Conservation (phyloP, 2,888 invertebrate genomes). For the Eupithecia exiguata region DNA sequence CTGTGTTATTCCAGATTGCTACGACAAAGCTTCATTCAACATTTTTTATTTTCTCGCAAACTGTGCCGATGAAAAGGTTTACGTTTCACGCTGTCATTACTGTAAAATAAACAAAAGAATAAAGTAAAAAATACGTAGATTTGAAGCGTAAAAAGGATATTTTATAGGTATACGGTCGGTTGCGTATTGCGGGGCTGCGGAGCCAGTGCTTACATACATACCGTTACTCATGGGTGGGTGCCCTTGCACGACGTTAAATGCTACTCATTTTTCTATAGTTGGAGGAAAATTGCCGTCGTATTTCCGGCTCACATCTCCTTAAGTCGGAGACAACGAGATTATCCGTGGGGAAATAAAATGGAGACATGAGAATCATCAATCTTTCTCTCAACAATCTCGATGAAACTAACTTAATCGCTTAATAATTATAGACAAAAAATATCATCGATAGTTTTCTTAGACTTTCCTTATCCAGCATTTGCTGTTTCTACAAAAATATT, state of each 20-base stretch:
- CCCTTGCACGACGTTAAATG: conserved; percentile 75
- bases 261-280: conserved; percentile 80
- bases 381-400: conserved; percentile 63
- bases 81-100: conserved; percentile 34
- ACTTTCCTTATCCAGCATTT: conserved; percentile 14
- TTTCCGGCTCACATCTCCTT: conserved; percentile 81
- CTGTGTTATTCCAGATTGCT: neutral
- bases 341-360: conserved; percentile 80
- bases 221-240: conserved; percentile 59
- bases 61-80: conserved; percentile 18
- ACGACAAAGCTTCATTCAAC: neutral
- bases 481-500: conserved; percentile 47
- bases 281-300: conserved; percentile 81
- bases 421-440: conserved; percentile 50
- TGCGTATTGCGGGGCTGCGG: conserved; percentile 52
- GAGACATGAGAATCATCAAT: conserved; percentile 79
- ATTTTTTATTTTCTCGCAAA: neutral
- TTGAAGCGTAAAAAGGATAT: conserved; percentile 52
- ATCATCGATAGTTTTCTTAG: conserved; percentile 23
- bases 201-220: conserved; percentile 41
- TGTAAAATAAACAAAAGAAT: conserved; percentile 42
- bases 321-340: conserved; percentile 82
- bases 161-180: conserved; percentile 55
- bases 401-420: conserved; percentile 54
- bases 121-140: conserved; percentile 37